phyloP scores from a whole-genome alignment of 2,113 vertebrate genomes.

The Eublepharis macularius region DNA sequence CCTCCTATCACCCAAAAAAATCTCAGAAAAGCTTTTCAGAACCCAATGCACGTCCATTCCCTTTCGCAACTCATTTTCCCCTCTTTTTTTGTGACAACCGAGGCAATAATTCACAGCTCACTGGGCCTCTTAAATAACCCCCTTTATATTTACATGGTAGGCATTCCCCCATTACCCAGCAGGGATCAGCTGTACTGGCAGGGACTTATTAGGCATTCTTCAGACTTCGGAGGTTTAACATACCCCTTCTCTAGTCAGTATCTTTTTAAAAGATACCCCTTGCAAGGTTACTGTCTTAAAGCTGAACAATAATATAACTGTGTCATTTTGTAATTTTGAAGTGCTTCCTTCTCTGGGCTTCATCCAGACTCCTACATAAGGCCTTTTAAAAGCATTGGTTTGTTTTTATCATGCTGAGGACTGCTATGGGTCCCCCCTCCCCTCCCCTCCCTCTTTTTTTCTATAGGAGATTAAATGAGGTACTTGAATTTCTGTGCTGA shows the following conservation, averaged over 20 bases:
- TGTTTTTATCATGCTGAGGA: conserved; percentile 19
- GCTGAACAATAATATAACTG: conserved; percentile 47
- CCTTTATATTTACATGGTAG: conserved; percentile 65
- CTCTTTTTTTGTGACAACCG: conserved; percentile 56
- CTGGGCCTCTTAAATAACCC: conserved; percentile 68
- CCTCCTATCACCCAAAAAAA: conserved; percentile 45
- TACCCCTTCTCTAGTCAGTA: conserved; percentile 33
- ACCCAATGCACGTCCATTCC: conserved; percentile 47
- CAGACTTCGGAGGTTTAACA: conserved; percentile 51
- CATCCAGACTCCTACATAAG: conserved; percentile 35
- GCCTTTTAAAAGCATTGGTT: conserved; percentile 47
- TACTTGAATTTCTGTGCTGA: conserved; percentile 25
- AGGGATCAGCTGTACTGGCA: conserved; percentile 57
- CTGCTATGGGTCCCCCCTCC: background rate
- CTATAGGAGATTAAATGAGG: conserved; percentile 21
- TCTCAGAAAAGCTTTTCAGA: conserved; percentile 58
- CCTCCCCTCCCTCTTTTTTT: conserved; percentile 1
- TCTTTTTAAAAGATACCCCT: conserved; percentile 50
- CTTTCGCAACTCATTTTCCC: conserved; percentile 62
- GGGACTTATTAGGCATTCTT: conserved; percentile 61
- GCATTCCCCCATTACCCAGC: conserved; percentile 65
- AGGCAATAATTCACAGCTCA: conserved; percentile 68
- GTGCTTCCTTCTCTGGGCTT: conserved; percentile 37
- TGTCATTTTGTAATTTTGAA: conserved; percentile 53
- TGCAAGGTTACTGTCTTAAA: conserved; percentile 38